Percentiles rank a stretch among this genome's conserved stretches.
phyloP scores from a whole-genome alignment of 2,797 vertebrate genomes.

The Aeoliscus strigatus region DNA sequence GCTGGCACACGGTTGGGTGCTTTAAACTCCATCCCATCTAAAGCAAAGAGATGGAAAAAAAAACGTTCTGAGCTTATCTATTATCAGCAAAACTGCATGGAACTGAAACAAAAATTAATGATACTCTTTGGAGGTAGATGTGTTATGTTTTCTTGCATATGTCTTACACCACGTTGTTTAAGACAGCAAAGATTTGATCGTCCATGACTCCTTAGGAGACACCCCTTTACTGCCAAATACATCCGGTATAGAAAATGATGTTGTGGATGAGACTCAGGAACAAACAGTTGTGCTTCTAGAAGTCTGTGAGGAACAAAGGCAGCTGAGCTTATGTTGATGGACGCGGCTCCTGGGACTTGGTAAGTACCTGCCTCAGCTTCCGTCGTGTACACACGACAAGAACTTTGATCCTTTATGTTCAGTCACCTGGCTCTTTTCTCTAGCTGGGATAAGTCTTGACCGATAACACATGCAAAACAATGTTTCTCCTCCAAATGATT shows the following conservation, averaged over 20 bases:
- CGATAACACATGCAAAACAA: slow-evolving; percentile 35
- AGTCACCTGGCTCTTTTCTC: slow-evolving; percentile 51
- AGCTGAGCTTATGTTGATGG: slow-evolving; percentile 63
- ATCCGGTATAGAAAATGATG: slow-evolving; percentile 42
- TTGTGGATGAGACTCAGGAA: slow-evolving; percentile 38
- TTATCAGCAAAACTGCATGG: slow-evolving; percentile 32
- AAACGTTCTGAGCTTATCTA: slow-evolving; percentile 25
- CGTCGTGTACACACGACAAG: slow-evolving; percentile 29
- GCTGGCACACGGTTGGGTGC: slow-evolving; percentile 42
- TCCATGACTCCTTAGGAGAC: slow-evolving; percentile 45
- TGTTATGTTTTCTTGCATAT: slow-evolving; percentile 34
- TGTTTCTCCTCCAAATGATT: slow-evolving; percentile 33
- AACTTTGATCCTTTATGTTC: slow-evolving; percentile 65
- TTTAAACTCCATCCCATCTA: slow-evolving; percentile 22
- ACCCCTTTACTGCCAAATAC: slow-evolving; percentile 28
- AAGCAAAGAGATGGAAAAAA: slow-evolving; percentile 22
- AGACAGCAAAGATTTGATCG: slow-evolving; percentile 52
- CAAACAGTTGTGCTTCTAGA: slow-evolving; percentile 41
- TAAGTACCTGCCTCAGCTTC: slow-evolving; percentile 56
- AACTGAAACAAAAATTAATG: slow-evolving; percentile 26
- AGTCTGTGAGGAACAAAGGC: slow-evolving; percentile 56
- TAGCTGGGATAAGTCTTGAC: slow-evolving; percentile 47
- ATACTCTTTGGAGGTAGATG: too few species aligned
- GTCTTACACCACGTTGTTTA: slow-evolving; percentile 48
- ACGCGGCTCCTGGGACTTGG: slow-evolving; percentile 70